Base-by-base conservation (phyloP, 2,113 vertebrate species). In the Platichthys flesus region DNA sequence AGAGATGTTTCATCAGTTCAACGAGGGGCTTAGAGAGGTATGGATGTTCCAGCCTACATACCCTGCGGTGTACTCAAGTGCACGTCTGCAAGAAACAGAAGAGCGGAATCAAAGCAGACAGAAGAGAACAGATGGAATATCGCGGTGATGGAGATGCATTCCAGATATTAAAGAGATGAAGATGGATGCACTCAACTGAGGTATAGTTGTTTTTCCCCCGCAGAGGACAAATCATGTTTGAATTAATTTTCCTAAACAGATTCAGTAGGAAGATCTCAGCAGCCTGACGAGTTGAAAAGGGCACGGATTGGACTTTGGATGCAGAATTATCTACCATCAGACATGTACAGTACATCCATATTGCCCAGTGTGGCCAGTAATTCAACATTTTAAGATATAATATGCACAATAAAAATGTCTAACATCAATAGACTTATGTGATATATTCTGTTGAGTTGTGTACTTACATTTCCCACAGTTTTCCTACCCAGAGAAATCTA, bases 1-100 rank as follows among this genome's bases (percentile, higher is more conserved):
- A 49, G 62, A 67, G 57, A 47, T 9, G 0, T 67, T 73, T 73
- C 47, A 73, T 67, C 57, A 61, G 3, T n/a, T 62, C 47, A 68
- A 20, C n/a, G 26, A 62, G 47, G 57, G n/a, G 35, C 56, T 67
- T 3, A 23, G 31, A 42, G 15, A 26, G 35, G 49, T 28, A 61
- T 12, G n/a, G 67, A 65, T 78, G 61, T 61, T 81, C 58, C 54
- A 45, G 71, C 18, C 23, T 42, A 13, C 10, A 2, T 49, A 26
- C 18, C 26, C 13, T 49, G 51, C 12, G 24, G 28, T 66, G 58
- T 23, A 9, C 28, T 70, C 35, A 35, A 64, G 40, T 26, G 15
- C n/a, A 69, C 35, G 40, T 58, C 64, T 68, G 57, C 21, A 1
- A 42, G 47, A 82, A 37, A 56, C 16, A 55, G 49, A 54, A 35